Conservation (phyloP, 2,113 vertebrate species). For the Rhinolophus sinicus region DNA sequence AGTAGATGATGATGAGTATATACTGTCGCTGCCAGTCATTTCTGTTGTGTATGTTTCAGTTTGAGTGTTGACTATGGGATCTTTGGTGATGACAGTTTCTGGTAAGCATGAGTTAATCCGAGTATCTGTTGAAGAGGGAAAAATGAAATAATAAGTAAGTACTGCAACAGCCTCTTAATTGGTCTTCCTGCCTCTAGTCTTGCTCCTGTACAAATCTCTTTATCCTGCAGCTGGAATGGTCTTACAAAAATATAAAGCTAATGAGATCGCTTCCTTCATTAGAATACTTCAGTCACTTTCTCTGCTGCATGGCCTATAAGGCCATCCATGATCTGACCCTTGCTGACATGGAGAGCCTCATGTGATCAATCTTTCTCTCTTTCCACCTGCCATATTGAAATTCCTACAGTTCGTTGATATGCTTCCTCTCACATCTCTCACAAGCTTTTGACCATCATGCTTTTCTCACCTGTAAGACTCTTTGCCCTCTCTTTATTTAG, state of each 20-base stretch:
- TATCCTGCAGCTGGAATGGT: background rate
- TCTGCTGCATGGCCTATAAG: background rate
- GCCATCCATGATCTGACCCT: background rate
- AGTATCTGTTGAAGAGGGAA: constrained; percentile 77
- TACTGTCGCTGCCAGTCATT: background rate
- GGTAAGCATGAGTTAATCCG: constrained; percentile 85
- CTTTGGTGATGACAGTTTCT: constrained; percentile 67
- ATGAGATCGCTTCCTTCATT: background rate
- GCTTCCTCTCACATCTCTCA: constrained; percentile 16
- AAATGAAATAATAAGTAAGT: constrained; percentile 52
- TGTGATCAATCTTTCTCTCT: background rate
- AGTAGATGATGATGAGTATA: background rate
- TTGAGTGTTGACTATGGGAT: background rate
- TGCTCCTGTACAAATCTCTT: background rate
- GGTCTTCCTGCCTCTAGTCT: background rate
- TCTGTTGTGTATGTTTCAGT: background rate
- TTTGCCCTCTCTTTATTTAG: constrained; percentile 47
- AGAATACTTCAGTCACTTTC: background rate
- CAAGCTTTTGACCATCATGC: constrained; percentile 48
- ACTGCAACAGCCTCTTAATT: background rate
- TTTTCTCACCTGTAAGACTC: constrained; percentile 60
- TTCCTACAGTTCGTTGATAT: background rate
- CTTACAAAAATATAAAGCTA: background rate
- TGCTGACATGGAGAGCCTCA: background rate
- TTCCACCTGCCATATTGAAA: background rate